These are phyloP conservation scores for Cyclophora punctaria DNA, from an alignment of 2,888 invertebrate species.

Conservation along the genomic window DNA sequence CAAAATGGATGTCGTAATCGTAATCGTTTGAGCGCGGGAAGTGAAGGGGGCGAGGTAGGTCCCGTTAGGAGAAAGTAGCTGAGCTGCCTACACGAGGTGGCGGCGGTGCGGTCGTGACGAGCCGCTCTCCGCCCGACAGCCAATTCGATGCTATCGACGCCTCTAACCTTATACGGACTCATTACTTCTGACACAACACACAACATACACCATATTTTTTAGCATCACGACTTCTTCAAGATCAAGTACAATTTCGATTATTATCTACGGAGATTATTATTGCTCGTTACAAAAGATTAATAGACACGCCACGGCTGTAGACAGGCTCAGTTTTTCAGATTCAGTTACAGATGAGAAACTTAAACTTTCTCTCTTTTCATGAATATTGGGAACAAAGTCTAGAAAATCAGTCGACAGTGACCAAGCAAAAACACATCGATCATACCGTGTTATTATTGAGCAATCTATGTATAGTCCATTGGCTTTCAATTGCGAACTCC, in stretches of 20 bases:
- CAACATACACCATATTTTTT: conserved; percentile 19
- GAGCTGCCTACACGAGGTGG: conserved; percentile 54
- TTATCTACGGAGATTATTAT: not conserved
- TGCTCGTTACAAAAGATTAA: no score
- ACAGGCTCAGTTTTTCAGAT: no score
- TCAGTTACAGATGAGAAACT: no score
- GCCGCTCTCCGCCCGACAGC: conserved; percentile 38
- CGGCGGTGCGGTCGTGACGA: conserved; percentile 50
- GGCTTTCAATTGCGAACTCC: no score
- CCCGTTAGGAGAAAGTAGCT: conserved; percentile 75
- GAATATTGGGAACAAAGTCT: conserved; percentile 32
- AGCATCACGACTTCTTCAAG: conserved; percentile 27
- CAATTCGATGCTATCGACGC: conserved; percentile 49
- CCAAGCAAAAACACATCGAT: conserved; percentile 37
- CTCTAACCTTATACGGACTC: conserved; percentile 29
- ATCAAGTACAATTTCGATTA: conserved; percentile 14
- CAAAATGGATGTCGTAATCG: conserved; percentile 59
- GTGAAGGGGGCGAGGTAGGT: conserved; percentile 37
- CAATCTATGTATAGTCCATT: conserved; percentile 11
- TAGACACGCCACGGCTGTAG: no score
- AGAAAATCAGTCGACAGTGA: conserved; percentile 35
- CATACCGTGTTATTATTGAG: conserved; percentile 30
- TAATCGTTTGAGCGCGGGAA: conserved; percentile 37
- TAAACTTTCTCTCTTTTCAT: conserved; percentile 45
- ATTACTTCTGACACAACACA: conserved; percentile 29